Base-by-base conservation (phyloP, 1,140 invertebrate genomes). In the Phthorimaea operculella region DNA sequence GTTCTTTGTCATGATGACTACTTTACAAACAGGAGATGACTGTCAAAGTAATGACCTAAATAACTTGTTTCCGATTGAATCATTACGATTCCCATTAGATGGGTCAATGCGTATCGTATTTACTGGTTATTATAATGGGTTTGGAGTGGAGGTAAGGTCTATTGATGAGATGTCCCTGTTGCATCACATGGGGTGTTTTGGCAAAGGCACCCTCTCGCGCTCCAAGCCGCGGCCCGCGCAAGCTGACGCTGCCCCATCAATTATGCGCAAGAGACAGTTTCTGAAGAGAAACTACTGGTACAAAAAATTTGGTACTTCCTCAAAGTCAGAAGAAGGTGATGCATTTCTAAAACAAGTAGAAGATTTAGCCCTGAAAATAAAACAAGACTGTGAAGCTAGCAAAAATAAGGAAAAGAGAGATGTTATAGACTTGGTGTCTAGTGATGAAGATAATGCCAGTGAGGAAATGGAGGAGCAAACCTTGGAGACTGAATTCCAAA, bases 131-230 rank as follows among this genome's bases (percentile, higher is more conserved):
- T 90, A 89, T 54, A 92, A 90, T 74, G 89, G 90, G 1, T 79
- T 89, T 55, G 88, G 87, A 60, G 89, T 93, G 2, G 89, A 90
- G 61, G 83, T 94, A 44, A 83, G 74, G 14, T 84, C 91, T 61
- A 62, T 79, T 10, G 81, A 88, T 45, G 88, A 90, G 66, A 90
- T 92, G 67, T 76, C 80, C 64, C 77, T 84, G 3, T 63, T 93
- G 6, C 87, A 91, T 79, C 88, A 89, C 33, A 92, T 90, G 88
- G 92, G 92, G 9, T 91, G 87, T 75, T 94, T 92, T 85, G 92
- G 92, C 1, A 93, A 93, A 86, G 91, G 91, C 33, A 89, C 88
- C 33, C 70, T 87, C 10, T 92, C 90, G 0, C 84, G 88, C 42
- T 88, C 89, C 34, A 87, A 85, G 62, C 91, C 91, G 33, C 74